These are phyloP conservation scores for Gastracanthus pulcherrimus DNA, from an alignment of 2,888 invertebrate genomes.

Conservation along the genomic window DNA sequence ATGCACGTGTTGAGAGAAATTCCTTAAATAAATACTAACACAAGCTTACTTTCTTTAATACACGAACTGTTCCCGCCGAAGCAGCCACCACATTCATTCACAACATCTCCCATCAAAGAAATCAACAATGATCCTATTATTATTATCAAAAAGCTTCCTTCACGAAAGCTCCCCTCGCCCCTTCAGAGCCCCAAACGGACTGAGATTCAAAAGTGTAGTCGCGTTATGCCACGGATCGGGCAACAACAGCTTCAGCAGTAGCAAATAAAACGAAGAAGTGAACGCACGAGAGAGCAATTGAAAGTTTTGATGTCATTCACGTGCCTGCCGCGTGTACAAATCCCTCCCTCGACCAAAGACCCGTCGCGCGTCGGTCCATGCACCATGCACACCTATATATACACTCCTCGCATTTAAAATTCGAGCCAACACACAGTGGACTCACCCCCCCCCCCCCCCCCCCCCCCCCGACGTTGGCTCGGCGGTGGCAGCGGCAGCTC, in stretches of 20 bases:
- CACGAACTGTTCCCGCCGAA: not conserved
- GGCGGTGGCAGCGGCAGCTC: not conserved
- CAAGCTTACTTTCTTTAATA: too few relatives aligned
- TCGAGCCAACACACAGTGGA: not conserved
- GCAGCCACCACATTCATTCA: not conserved
- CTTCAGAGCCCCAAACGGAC: not conserved
- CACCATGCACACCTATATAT: not conserved
- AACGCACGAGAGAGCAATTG: slow-evolving; percentile 34
- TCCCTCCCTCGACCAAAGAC: not conserved
- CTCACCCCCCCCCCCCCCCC: not conserved
- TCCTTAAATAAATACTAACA: too few relatives aligned
- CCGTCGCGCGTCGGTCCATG: not conserved
- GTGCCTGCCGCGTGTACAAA: not conserved
- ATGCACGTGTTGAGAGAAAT: too few relatives aligned
- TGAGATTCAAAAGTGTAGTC: slow-evolving; percentile 10
- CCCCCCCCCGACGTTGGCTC: not conserved
- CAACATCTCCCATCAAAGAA: not conserved
- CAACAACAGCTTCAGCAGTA: not conserved
- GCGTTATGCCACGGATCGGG: not conserved
- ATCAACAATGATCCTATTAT: slow-evolving; percentile 1
- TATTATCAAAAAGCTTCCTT: slow-evolving; percentile 23
- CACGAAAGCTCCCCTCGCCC: not conserved
- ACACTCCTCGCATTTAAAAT: slow-evolving; percentile 35
- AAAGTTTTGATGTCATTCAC: slow-evolving; percentile 47
- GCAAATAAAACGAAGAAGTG: not conserved